Percentiles rank a stretch among this genome's conserved stretches.
These are phyloP conservation scores for Archocentrus centrarchus DNA, from an alignment of 2,113 vertebrate genomes.

Conservation along the genomic window DNA sequence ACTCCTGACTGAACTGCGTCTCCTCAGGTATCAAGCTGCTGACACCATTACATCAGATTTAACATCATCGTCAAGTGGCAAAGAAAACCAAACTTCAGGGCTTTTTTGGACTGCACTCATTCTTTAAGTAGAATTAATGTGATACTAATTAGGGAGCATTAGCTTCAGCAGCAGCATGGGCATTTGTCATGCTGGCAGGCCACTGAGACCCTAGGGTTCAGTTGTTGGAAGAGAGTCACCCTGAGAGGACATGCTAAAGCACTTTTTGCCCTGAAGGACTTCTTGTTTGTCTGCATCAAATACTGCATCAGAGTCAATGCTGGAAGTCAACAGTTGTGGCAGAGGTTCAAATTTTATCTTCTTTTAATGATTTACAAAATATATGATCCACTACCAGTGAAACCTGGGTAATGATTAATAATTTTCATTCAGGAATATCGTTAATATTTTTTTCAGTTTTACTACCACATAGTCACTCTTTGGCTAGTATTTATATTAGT, in stretches of 20 bases:
- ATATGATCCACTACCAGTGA: background rate
- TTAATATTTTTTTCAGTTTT: background rate
- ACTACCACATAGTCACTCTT: background rate
- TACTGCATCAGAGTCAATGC: slow-evolving; percentile 19
- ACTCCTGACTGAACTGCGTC: slow-evolving; percentile 89
- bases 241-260: slow-evolving; percentile 22
- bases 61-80: background rate
- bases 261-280: slow-evolving; percentile 35
- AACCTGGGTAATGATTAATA: background rate
- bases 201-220: slow-evolving; percentile 32
- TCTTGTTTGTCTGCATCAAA: slow-evolving; percentile 30
- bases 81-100: background rate
- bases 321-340: background rate
- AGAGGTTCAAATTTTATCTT: background rate
- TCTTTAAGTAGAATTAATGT: slow-evolving; percentile 39
- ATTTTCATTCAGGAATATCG: background rate
- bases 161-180: slow-evolving; percentile 5
- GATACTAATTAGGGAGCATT: slow-evolving; percentile 32
- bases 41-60: background rate
- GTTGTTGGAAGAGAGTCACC: slow-evolving; percentile 38
- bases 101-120: slow-evolving; percentile 14
- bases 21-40: slow-evolving; percentile 84
- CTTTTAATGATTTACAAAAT: background rate
- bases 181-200: slow-evolving; percentile 57
- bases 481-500: background rate